Percentiles rank a stretch among this genome's conserved stretches.
phyloP scores from a whole-genome alignment of 2,888 invertebrate species.

The Heliconius erato region DNA sequence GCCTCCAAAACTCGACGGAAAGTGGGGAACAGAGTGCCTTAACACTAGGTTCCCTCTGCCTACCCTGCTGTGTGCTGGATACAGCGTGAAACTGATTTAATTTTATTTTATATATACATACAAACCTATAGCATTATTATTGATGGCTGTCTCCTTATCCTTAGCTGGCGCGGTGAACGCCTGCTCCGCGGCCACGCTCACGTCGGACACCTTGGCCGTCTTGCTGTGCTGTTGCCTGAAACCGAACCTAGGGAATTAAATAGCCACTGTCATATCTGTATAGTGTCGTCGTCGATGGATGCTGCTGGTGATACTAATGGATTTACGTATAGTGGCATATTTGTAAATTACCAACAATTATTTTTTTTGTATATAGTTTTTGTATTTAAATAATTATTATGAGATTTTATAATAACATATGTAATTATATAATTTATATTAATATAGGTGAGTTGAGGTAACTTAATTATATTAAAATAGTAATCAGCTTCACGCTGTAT shows the following conservation, averaged over 20 bases:
- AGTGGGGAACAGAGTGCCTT: no score
- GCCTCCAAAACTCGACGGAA: no score
- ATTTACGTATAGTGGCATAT: not conserved
- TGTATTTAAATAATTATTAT: not conserved
- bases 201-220: slow-evolving; percentile 89
- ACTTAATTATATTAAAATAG: not conserved
- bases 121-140: slow-evolving; percentile 83
- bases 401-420: not conserved
- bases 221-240: slow-evolving; percentile 89
- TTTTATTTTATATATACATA: not conserved
- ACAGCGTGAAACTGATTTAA: no score
- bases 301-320: slow-evolving; percentile 24
- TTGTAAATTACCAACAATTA: not conserved
- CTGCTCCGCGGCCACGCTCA: slow-evolving; percentile 80
- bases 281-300: slow-evolving; percentile 29
- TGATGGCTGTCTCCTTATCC: slow-evolving; percentile 82
- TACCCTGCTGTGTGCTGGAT: no score
- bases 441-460: not conserved
- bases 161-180: slow-evolving; percentile 74
- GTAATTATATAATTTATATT: not conserved
- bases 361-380: not conserved
- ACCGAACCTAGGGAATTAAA: slow-evolving; percentile 86
- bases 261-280: slow-evolving; percentile 47
- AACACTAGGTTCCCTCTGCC: no score
- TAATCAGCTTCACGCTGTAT: no score